Base-by-base conservation (phyloP, 2,113 vertebrate genomes). In the Callionymus lyra region DNA sequence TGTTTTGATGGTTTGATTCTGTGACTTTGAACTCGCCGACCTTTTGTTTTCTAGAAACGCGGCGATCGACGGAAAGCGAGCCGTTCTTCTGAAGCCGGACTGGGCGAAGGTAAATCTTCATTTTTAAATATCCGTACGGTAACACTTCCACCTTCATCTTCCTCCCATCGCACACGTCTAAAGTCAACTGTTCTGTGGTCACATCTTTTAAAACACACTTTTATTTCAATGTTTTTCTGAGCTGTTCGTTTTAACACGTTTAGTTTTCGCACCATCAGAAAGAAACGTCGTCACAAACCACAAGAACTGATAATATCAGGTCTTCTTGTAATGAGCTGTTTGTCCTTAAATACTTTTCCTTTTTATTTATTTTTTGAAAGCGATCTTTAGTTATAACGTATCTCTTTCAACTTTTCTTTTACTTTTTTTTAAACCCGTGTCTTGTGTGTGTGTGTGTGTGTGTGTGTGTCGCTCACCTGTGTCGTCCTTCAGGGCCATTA, bases 41-140 rank as follows among this genome's bases (percentile, higher is more conserved):
- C n/a, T 40, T 32, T 44, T 9, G 6, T 39, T 47, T 31, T 12
- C 42, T 72, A 97, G 94, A 75, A 91, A 80, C 72, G 94, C 92
- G 0, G 59, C 85, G 12, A 59, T 68, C 21, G 94, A 98, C 85
- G 94, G 91, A 36, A 97, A 92, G 72, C 85, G 90, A 59, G 91
- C 94, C 6, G 80, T 53, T 38, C 44, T 97, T 52, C 74, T 97
- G 45, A 82, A 91, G 49, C 88, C 85, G n/a, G 61, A 59, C 2
- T 97, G 92, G 92, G 78, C 90, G 31, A 98, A 98, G 92, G 94
- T 97, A 81, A 44, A 4, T 14, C n/a, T 31, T 41, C n/a, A n/a
- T n/a, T n/a, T n/a, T n/a, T n/a, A n/a, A n/a, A n/a, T n/a, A n/a
- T n/a, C n/a, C n/a, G n/a, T n/a, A n/a, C n/a, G n/a, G n/a, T n/a